Percentiles rank a stretch among this genome's conserved stretches.
Conservation (phyloP, 2,797 vertebrate genomes). For the Gila robusta region DNA sequence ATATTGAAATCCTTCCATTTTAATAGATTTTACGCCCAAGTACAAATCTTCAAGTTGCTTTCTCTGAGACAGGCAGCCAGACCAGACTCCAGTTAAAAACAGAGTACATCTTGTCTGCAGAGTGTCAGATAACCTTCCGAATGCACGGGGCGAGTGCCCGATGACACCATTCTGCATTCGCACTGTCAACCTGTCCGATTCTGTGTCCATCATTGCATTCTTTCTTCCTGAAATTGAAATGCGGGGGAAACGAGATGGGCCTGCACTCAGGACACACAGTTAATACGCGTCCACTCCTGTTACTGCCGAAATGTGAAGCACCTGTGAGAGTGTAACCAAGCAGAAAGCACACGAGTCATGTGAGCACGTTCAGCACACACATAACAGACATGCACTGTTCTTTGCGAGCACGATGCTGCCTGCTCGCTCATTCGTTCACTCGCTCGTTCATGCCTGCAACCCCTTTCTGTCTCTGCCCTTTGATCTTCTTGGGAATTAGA, state of each 20-base stretch:
- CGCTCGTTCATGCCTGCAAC: neutral
- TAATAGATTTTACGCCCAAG: constrained; percentile 31
- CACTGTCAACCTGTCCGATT: constrained; percentile 62
- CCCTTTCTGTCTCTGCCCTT: constrained; percentile 23
- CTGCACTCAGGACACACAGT: constrained; percentile 45
- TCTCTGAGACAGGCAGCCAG: constrained; percentile 39
- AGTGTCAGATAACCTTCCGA: constrained; percentile 60
- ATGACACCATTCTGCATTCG: constrained; percentile 54
- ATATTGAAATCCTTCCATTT: constrained; percentile 42
- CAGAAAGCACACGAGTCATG: constrained; percentile 39
- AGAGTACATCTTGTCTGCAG: constrained; percentile 51
- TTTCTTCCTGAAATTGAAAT: constrained; percentile 60
- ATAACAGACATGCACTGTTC: neutral
- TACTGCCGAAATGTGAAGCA: constrained; percentile 50
- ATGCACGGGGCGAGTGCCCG: constrained; percentile 50
- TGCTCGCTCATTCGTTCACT: neutral
- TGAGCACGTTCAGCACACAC: constrained; percentile 34
- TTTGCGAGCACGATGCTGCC: neutral
- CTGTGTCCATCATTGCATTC: constrained; percentile 52
- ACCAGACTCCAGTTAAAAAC: constrained; percentile 39
- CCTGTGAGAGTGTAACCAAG: constrained; percentile 40
- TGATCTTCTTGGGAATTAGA: constrained; percentile 30
- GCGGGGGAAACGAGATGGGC: constrained; percentile 42
- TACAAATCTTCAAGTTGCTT: constrained; percentile 26
- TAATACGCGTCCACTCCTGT: constrained; percentile 55